Base-by-base conservation (phyloP, 2,888 invertebrate genomes). In the Pandemis corylana region DNA sequence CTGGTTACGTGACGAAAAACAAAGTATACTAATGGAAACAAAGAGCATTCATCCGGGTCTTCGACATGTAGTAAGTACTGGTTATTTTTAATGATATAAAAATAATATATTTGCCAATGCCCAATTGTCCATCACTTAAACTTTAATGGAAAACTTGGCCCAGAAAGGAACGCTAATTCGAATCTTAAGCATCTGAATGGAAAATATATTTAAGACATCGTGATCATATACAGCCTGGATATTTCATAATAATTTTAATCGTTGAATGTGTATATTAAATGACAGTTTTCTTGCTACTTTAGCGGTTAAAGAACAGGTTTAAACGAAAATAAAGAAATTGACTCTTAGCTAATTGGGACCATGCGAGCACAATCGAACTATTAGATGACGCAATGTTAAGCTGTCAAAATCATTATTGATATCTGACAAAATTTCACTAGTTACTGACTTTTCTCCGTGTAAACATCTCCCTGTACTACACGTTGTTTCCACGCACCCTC, bases 401-500 rank as follows among this genome's bases (percentile, higher is more conserved):
- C 10, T 5, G 46, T 5, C 44, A 12, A 46, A 46, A 46, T 46
- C 12, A 46, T 46, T 46, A 46, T 12, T 46, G 12, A 46, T 46
- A 10, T 12, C 12, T 46, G 4, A 36, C 28, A 4, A 36, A 36
- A 36, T 36, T 36, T 36, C 20, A 20, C 46, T 3, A 5, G 46
- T 46, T 46, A 12, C 10, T 46, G 5, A 46, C 46, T 12, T 10
- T 10, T 46, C 46, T 12, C 12, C 46, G 46, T 12, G 4, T 12
- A 46, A 46, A 46, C 5, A 12, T 46, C 46, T 2, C 12, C 12
- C 46, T 12, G 2, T 41, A 49, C 68, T 70, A 74, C 65, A 7
- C 42, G 69, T 51, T 69, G 74, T 66, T 73, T 74, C 69, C 74
- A 74, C 42, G 65, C 49, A 61, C 41, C 42, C 42, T 44, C 6